Evolutionary conservation across 1,140 invertebrate species (phyloP).

Genomic region (Brachionus angularis): DNA sequence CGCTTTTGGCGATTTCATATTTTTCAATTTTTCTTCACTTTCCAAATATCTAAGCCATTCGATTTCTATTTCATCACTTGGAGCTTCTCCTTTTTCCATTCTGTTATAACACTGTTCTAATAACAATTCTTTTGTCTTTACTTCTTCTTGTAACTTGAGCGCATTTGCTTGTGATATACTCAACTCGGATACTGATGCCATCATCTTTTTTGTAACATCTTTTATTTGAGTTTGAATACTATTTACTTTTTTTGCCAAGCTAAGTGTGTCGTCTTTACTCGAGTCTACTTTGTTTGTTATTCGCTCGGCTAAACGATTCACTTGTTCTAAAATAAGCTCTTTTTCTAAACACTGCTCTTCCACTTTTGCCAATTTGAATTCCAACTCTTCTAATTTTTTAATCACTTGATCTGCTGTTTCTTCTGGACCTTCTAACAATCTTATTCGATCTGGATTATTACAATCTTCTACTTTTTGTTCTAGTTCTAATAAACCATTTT

Average conservation of each 20-base stretch:
- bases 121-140: constrained; percentile 52
- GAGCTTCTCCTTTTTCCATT: constrained; percentile 53
- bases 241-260: constrained; percentile 58
- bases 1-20: constrained; percentile 1
- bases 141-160: constrained; percentile 53
- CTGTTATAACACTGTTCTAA: constrained; percentile 48
- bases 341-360: constrained; percentile 51
- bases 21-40: constrained; percentile 47
- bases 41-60: constrained; percentile 51
- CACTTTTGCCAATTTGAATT: constrained; percentile 37
- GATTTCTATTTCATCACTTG: constrained; percentile 50
- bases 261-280: constrained; percentile 56
- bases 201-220: constrained; percentile 54
- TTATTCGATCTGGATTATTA: constrained; percentile 51
- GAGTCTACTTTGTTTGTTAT: constrained; percentile 52
- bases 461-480: constrained; percentile 56
- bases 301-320: constrained; percentile 51
- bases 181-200: constrained; percentile 57
- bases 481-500: constrained; percentile 55
- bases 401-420: constrained; percentile 52
- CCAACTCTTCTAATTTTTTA: constrained; percentile 52
- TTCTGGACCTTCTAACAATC: constrained; percentile 54
- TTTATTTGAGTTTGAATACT: constrained; percentile 55
- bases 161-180: constrained; percentile 57
- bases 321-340: constrained; percentile 57